phyloP scores from a whole-genome alignment of 2,888 invertebrate genomes.

The Ferrisia virgata region DNA sequence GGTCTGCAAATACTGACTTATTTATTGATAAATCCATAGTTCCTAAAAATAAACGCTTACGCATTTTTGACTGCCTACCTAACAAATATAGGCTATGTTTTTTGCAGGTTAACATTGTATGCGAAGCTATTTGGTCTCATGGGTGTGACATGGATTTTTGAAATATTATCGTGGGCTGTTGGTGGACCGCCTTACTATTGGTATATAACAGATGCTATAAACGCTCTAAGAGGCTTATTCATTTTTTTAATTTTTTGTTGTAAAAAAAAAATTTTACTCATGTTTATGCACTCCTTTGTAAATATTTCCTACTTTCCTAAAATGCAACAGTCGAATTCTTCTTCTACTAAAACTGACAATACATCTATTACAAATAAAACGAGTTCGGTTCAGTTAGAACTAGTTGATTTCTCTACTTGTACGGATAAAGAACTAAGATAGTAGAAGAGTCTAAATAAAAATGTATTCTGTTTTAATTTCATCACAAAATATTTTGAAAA shows the following conservation, averaged over 20 bases:
- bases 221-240: conserved; percentile 52
- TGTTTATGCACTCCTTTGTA: conserved; percentile 11
- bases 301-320: neutral
- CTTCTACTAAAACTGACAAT: neutral
- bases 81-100: no score
- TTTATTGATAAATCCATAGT: no score
- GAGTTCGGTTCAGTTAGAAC: neutral
- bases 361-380: neutral
- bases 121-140: conserved; percentile 52
- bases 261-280: conserved; percentile 49
- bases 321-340: neutral
- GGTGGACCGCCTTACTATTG: conserved; percentile 50
- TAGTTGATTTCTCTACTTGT: neutral
- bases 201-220: conserved; percentile 51
- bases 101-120: conserved; percentile 50
- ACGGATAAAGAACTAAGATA: neutral
- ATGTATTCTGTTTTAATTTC: no score
- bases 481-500: no score
- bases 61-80: neutral
- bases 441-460: neutral
- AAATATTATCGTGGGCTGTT: conserved; percentile 51
- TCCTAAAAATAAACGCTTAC: no score
- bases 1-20: no score
- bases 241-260: conserved; percentile 52
- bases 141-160: conserved; percentile 52